A percentile compares a stretch with the other conserved stretches of the same genome.
phyloP scores from a whole-genome alignment of 2,888 invertebrate genomes.

The Caenorhabditis afra region DNA sequence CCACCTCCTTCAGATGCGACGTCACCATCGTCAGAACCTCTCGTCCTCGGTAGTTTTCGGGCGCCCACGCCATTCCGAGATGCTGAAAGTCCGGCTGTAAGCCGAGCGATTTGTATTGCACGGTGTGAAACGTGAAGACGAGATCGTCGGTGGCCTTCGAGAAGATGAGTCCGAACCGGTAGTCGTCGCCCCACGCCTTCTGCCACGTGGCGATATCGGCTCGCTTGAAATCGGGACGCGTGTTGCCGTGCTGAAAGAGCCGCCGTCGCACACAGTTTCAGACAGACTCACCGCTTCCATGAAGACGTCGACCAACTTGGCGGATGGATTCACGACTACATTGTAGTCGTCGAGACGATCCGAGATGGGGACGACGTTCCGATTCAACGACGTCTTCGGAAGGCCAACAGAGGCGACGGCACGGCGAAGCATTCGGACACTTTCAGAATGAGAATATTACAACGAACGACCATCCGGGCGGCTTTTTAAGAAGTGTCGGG shows the following conservation, averaged over 20 bases:
- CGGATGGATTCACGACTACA: conserved; percentile 16
- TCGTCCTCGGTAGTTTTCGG: conserved; percentile 32
- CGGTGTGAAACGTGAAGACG: conserved; percentile 21
- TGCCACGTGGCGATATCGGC: conserved; percentile 30
- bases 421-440: no score
- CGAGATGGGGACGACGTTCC: not conserved
- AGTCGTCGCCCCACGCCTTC: conserved; percentile 24
- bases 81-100: conserved; percentile 36
- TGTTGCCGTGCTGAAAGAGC: conserved; percentile 43
- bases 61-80: conserved; percentile 42
- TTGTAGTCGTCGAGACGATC: conserved; percentile 15
- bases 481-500: no score
- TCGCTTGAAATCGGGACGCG: conserved; percentile 28
- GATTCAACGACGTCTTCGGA: not conserved
- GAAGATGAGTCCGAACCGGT: conserved; percentile 26
- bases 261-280: not conserved
- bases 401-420: no score
- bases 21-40: conserved; percentile 37
- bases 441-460: no score
- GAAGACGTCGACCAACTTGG: conserved; percentile 12
- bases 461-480: no score
- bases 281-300: conserved; percentile 23
- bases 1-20: conserved; percentile 8
- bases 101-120: conserved; percentile 36
- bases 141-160: conserved; percentile 21